Conservation (phyloP, 1,140 invertebrate species). For the Delia radicum region DNA sequence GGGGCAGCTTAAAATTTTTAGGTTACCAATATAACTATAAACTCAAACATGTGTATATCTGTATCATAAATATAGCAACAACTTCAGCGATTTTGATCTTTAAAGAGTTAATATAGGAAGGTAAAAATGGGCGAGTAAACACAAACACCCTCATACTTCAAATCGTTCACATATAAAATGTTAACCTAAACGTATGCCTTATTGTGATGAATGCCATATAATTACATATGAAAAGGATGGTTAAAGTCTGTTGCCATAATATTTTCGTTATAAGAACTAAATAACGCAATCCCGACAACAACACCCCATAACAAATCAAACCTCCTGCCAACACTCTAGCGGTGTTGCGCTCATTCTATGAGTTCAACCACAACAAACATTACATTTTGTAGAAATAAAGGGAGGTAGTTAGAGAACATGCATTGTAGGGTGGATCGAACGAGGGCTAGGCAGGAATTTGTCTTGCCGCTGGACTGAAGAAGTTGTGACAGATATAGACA, state of each 20-base stretch:
- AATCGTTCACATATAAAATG: background rate
- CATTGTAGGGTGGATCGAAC: no score
- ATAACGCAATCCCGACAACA: background rate
- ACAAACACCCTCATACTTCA: background rate
- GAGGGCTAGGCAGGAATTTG: no score
- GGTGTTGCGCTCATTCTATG: no score
- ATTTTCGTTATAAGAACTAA: constrained; percentile 6
- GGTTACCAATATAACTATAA: no score
- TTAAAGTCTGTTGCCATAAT: constrained; percentile 13
- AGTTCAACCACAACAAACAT: background rate
- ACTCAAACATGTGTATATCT: no score
- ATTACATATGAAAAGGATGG: constrained; percentile 9
- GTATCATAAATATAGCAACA: no score
- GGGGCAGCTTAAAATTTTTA: background rate
- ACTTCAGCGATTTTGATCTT: no score
- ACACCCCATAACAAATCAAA: background rate
- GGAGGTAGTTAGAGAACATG: no score
- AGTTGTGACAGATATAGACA: no score
- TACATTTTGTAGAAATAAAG: no score
- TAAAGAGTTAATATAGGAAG: no score
- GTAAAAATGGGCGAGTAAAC: background rate
- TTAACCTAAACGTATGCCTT: background rate
- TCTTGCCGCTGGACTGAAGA: no score
- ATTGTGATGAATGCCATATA: constrained; percentile 9
- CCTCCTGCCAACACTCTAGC: background rate